Evolutionary conservation across 2,888 invertebrate genomes (phyloP), one percentile per base, ranked within the genome.

Genomic region (Dynastes tityus): DNA sequence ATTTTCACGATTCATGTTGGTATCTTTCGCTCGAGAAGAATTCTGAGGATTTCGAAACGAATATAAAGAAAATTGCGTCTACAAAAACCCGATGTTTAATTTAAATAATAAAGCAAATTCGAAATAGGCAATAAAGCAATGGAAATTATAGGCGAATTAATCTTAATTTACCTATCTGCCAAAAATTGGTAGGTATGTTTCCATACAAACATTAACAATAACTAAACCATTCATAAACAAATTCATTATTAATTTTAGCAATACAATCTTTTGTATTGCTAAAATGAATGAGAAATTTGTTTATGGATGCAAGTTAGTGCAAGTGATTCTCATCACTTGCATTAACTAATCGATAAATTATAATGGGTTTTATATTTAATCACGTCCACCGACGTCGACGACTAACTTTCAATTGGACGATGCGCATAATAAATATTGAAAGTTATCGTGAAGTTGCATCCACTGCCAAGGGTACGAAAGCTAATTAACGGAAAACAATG

Each of bases 401-500:
- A 45, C 11, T 11, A 61, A 61, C 61, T 61, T 22, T 29, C 61
- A 11, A 67, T n/a, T 67, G 22, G 45, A 45, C 16, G 45, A 64
- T 64, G 32, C 29, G 29, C 29, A 29, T 37, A 29, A 13, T 45
- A 45, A 67, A 67, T 67, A 9, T 45, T 67, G 16, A 45, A 67
- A 67, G 45, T 45, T 67, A 67, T 67, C 67, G 49, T 45, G 13
- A n/a, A 67, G 67, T 67, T 67, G 67, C 67, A 67, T 67, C 58
- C 71, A 37, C n/a, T 29, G 22, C 37, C n/a, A 58, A 71, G 58
- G 70, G 58, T 71, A 55, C 40, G 58, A 71, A 71, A 71, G 58
- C 71, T 58, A 71, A 71, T 71, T 71, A 71, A 71, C 58, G 37
- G 71, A n/a, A 71, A 71, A 71, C 71, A 71, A 71, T 71, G 71